Base-by-base conservation (phyloP, 1,140 invertebrate species). In the Papilio machaon region DNA sequence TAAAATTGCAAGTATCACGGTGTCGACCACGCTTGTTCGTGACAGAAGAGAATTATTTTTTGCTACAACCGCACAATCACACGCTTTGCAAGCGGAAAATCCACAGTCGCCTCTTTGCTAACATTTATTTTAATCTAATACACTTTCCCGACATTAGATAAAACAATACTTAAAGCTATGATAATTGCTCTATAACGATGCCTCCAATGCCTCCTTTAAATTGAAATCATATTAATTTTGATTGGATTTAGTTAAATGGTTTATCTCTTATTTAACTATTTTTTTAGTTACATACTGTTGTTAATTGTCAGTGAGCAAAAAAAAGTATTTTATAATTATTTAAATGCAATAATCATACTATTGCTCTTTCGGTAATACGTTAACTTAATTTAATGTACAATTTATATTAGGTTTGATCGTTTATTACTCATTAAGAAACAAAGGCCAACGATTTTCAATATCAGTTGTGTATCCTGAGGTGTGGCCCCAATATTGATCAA, bases 51-150 rank as follows among this genome's bases (percentile, higher is more conserved):
- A 74, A 82, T 86, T 81, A 84, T 82, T 84, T 86, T 86, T 83
- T 85, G 81, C 60, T 77, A 70, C 67, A 79, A 11, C 47, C 73
- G 76, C 73, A 78, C 82, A 81, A 82, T 82, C 76, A 79, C 73
- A 46, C 80, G 74, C 80, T 49, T 60, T 76, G 82, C 79, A 15
- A 54, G 77, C 73, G 77, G 58, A 67, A 79, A 79, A 79, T 82
- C 76, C 79, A 73, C 73, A 79, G 74, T 58, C 70, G 79, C 85
- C 85, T 85, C 86, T 83, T 85, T 80, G 83, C 82, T 67, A 81
- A 87, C 84, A 85, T 88, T 87, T 85, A 85, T 88, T 88, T 87
- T 86, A 86, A 89, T 90, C 84, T 84, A 82, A 80, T 84, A 76
- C 74, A 78, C 78, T 84, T 83, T 80, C 19, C 38, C 81, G 80